phyloP scores from a whole-genome alignment of 2,113 vertebrate genomes.

The Leptodactylus fuscus region DNA sequence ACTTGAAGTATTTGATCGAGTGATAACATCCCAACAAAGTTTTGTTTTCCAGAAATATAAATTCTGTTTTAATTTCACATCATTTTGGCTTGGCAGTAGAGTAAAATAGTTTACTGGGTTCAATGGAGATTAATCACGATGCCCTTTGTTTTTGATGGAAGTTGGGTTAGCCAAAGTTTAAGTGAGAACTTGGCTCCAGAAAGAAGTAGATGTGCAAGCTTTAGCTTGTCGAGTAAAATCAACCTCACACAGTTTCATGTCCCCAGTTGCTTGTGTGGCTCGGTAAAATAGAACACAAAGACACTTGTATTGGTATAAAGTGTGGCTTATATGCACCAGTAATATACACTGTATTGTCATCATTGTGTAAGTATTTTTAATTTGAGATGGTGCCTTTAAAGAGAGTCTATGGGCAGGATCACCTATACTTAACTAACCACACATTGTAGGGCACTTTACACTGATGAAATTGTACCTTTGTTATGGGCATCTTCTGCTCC shows the following conservation, averaged over 20 bases:
- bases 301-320: too few species aligned
- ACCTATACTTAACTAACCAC: too few species aligned
- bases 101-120: constrained; percentile 7
- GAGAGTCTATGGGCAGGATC: too few species aligned
- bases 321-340: too few species aligned
- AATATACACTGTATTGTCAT: too few species aligned
- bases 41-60: neutral
- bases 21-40: neutral
- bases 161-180: constrained; percentile 49
- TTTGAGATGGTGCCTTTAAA: too few species aligned
- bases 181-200: constrained; percentile 21
- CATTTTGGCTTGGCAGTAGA: too few species aligned
- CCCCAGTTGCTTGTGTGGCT: neutral
- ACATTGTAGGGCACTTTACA: too few species aligned
- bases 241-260: neutral
- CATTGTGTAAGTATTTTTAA: too few species aligned
- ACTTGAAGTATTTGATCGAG: neutral
- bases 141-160: constrained; percentile 4
- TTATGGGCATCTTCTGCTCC: too few species aligned
- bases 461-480: too few species aligned
- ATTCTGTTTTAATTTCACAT: neutral
- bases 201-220: neutral
- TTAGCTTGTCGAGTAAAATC: neutral
- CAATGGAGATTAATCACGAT: constrained; percentile 1
- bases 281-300: too few species aligned